Evolutionary conservation across 1,140 invertebrate species (phyloP).

Genomic region (Polypedilum pembai): DNA sequence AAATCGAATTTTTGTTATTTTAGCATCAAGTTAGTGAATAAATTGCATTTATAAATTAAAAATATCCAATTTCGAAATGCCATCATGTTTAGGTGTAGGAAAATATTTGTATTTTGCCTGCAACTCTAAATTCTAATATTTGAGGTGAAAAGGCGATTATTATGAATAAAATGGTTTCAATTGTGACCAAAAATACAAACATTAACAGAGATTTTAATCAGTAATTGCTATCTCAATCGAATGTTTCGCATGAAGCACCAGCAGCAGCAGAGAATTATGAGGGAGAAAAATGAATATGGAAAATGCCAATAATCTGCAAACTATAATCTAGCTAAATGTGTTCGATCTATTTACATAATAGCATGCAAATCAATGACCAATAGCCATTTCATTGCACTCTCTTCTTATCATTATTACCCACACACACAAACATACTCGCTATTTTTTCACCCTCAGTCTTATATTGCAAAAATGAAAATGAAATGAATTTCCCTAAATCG

Average conservation of each 20-base stretch:
- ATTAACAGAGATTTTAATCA: constrained; percentile 19
- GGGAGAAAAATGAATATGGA: not conserved
- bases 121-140: not conserved
- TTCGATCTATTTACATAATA: constrained; percentile 14
- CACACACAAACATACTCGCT: too few relatives aligned
- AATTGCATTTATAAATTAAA: not conserved
- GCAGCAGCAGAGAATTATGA: too few relatives aligned
- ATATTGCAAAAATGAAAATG: too few relatives aligned
- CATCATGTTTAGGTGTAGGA: not conserved
- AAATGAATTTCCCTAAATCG: too few relatives aligned
- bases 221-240: constrained; percentile 16
- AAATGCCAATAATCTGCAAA: not conserved
- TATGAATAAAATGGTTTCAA: not conserved
- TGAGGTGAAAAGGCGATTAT: constrained; percentile 4
- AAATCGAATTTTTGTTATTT: not conserved
- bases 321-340: constrained; percentile 7
- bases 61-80: not conserved
- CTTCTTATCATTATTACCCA: too few relatives aligned
- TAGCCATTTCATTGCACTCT: not conserved
- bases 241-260: not conserved
- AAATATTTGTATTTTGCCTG: not conserved
- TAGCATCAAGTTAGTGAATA: too few relatives aligned
- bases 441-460: too few relatives aligned
- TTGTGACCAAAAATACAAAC: constrained; percentile 11
- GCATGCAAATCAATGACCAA: constrained; percentile 16